These are phyloP conservation scores for Catostylus mosaicus DNA, from an alignment of 30 jellyfish, hydroid and myxozoan species.

Conservation along the genomic window DNA sequence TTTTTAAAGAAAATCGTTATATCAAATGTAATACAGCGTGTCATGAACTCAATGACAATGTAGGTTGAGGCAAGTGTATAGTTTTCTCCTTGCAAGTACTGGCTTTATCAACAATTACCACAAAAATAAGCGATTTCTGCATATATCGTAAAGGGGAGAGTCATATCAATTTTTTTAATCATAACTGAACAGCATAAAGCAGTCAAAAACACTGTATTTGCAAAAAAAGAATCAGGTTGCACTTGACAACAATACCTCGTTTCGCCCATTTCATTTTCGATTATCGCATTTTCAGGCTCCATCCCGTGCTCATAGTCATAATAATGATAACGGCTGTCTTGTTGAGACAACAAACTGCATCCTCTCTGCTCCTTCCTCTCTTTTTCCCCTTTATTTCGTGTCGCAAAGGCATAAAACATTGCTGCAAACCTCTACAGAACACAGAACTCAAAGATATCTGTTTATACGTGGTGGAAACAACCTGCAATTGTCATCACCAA, in stretches of 20 bases:
- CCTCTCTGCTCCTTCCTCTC: neutral
- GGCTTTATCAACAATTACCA: too few relatives aligned
- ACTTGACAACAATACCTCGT: neutral
- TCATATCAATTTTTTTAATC: too few relatives aligned
- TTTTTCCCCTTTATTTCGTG: neutral
- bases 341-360: neutral
- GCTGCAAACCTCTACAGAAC: neutral
- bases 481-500: neutral
- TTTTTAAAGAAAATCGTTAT: too few relatives aligned
- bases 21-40: too few relatives aligned
- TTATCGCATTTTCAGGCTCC: neutral
- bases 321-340: neutral
- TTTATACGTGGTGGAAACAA: neutral
- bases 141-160: too few relatives aligned
- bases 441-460: neutral
- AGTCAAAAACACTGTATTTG: too few relatives aligned
- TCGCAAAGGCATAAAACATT: conserved; percentile 43
- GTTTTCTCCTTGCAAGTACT: too few relatives aligned
- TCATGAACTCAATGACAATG: too few relatives aligned
- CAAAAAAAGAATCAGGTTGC: too few relatives aligned
- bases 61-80: too few relatives aligned
- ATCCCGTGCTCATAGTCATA: neutral
- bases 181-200: too few relatives aligned
- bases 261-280: neutral
- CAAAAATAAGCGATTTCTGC: too few relatives aligned